A percentile compares a stretch with the other conserved stretches of the same genome.
Conservation (phyloP, 2,797 vertebrate genomes). For the Epinephelus coioides region DNA sequence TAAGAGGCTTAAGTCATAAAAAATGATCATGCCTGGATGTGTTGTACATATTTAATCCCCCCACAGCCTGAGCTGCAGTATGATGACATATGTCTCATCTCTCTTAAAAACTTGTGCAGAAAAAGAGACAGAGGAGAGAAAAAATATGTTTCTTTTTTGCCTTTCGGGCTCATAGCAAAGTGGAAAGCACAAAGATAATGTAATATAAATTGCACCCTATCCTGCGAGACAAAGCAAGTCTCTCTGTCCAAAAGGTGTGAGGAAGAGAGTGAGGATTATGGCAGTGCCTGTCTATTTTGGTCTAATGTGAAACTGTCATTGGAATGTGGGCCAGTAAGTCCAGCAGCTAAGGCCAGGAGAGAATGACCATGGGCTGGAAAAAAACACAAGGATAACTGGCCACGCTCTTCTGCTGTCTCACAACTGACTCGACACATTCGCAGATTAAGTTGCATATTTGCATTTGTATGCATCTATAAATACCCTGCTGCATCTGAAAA, state of each 20-base stretch:
- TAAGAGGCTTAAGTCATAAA: constrained; percentile 88
- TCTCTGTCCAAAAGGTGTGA: constrained; percentile 51
- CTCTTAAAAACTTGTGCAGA: constrained; percentile 60
- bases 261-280: constrained; percentile 33
- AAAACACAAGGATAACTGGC: constrained; percentile 25
- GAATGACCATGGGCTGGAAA: constrained; percentile 43
- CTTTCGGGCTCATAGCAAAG: constrained; percentile 47
- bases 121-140: constrained; percentile 36
- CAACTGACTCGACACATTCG: constrained; percentile 46
- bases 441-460: constrained; percentile 65
- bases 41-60: constrained; percentile 87
- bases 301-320: constrained; percentile 58
- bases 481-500: constrained; percentile 44
- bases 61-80: constrained; percentile 76
- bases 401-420: constrained; percentile 44
- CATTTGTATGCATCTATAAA: constrained; percentile 70
- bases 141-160: constrained; percentile 46
- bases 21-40: constrained; percentile 86
- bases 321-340: constrained; percentile 61
- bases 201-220: constrained; percentile 49
- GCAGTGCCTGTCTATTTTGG: constrained; percentile 57
- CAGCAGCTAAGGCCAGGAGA: constrained; percentile 45
- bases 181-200: constrained; percentile 57
- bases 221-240: constrained; percentile 57
- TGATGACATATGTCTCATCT: constrained; percentile 78